Percentiles rank a stretch among this genome's conserved stretches.
phyloP scores from a whole-genome alignment of 2,113 vertebrate species.

The Ciconia stormi region DNA sequence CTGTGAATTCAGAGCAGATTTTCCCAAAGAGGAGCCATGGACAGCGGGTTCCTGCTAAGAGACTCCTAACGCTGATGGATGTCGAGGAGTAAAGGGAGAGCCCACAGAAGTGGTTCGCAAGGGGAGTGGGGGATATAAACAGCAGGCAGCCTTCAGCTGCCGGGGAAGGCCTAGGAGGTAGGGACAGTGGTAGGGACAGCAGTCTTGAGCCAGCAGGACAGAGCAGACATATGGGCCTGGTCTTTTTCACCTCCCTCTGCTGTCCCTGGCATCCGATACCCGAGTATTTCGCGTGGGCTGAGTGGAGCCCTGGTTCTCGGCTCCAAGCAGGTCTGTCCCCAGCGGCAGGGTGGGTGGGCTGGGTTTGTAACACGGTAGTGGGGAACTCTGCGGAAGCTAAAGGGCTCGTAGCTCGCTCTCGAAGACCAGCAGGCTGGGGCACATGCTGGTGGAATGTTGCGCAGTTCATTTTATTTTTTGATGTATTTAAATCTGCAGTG shows the following conservation, averaged over 20 bases:
- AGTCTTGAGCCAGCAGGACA: neutral
- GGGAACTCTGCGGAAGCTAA: neutral
- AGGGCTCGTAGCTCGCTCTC: neutral
- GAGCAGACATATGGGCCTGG: neutral
- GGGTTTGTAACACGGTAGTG: neutral
- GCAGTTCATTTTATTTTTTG: neutral
- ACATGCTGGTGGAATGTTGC: neutral
- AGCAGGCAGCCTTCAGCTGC: neutral
- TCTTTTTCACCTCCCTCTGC: neutral
- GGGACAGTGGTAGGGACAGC: neutral
- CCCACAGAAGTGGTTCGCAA: neutral
- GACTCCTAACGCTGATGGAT: neutral
- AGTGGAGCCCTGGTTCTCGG: neutral
- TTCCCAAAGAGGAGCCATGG: neutral
- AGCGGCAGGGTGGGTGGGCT: too few relatives aligned
- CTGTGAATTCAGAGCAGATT: neutral
- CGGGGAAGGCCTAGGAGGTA: neutral
- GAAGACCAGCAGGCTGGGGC: neutral
- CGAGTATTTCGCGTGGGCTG: too few relatives aligned
- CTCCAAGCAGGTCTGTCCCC: neutral
- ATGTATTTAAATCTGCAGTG: neutral
- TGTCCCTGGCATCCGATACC: neutral
- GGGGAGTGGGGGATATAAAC: too few relatives aligned
- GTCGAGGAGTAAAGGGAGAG: neutral
- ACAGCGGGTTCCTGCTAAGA: neutral